Conservation (phyloP, 2,888 invertebrate species). For the Ormyrus labotus region DNA sequence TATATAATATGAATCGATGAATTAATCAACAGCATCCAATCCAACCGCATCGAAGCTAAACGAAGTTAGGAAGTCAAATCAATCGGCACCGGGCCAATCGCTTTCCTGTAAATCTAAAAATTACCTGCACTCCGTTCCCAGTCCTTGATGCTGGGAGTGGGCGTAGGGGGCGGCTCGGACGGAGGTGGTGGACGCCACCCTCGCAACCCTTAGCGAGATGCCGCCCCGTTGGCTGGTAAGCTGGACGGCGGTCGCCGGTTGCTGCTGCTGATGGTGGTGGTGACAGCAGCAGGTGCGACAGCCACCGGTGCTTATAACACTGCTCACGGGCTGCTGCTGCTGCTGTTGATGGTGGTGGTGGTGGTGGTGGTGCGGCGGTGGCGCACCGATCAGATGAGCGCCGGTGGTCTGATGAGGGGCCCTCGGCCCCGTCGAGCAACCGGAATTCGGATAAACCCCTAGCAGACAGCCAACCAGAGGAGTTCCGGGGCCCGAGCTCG, state of each 20-base stretch:
- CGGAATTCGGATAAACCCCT: slow-evolving; percentile 73
- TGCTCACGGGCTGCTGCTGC: slow-evolving; percentile 60
- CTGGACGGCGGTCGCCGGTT: slow-evolving; percentile 68
- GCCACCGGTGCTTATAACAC: slow-evolving; percentile 56
- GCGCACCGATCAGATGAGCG: slow-evolving; percentile 51
- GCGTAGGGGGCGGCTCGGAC: slow-evolving; percentile 76
- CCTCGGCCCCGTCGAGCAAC: slow-evolving; percentile 67
- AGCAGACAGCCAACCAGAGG: slow-evolving; percentile 74
- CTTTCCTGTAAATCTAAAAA: too few relatives aligned
- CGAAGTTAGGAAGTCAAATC: too few relatives aligned
- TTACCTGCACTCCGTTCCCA: slow-evolving; percentile 76
- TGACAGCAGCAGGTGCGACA: slow-evolving; percentile 74
- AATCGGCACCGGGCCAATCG: too few relatives aligned
- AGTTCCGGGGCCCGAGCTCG: slow-evolving; percentile 71
- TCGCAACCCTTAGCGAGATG: slow-evolving; percentile 75
- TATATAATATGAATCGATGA: too few relatives aligned
- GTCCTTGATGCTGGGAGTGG: slow-evolving; percentile 75
- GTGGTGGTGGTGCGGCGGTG: slow-evolving; percentile 64
- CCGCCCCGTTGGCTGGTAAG: slow-evolving; percentile 74
- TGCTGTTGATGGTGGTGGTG: slow-evolving; percentile 64
- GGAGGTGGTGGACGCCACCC: slow-evolving; percentile 76
- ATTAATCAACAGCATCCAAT: too few relatives aligned
- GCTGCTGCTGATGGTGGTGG: slow-evolving; percentile 60
- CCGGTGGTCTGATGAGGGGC: slow-evolving; percentile 62
- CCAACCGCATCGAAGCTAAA: too few relatives aligned